Conservation (phyloP, 53 echinoderm and acorn worm species). For the Stichopus horrens region DNA sequence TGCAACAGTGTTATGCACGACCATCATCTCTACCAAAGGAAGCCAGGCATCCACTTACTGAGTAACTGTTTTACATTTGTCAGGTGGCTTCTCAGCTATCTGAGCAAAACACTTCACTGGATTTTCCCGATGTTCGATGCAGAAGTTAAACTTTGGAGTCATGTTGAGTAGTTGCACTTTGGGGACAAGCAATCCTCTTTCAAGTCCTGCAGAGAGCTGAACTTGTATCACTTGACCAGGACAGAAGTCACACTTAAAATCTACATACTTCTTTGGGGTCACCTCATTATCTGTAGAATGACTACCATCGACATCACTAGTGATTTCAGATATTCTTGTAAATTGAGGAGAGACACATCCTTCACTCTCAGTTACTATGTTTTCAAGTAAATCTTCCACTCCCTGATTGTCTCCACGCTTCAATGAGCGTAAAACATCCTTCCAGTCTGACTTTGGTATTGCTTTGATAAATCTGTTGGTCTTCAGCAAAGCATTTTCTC, state of each 20-base stretch:
- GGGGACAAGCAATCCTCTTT: conserved; percentile 65
- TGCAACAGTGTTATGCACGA: conserved; percentile 67
- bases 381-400: conserved; percentile 16
- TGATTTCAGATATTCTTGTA: conserved; percentile 25
- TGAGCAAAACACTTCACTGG: conserved; percentile 70
- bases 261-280: conserved; percentile 42
- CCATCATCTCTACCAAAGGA: conserved; percentile 71
- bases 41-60: conserved; percentile 72
- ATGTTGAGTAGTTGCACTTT: conserved; percentile 72
- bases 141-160: conserved; percentile 72
- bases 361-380: background rate
- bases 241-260: conserved; percentile 54
- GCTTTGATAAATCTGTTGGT: conserved; percentile 46
- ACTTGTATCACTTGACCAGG: conserved; percentile 72
- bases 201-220: conserved; percentile 60
- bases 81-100: conserved; percentile 55
- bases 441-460: conserved; percentile 57
- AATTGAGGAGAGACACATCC: too few relatives aligned
- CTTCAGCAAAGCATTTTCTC: conserved; percentile 33
- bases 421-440: conserved; percentile 53
- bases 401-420: conserved; percentile 41
- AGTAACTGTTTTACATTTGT: conserved; percentile 45
- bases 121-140: conserved; percentile 76
- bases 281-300: background rate
- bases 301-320: background rate